Conservation (phyloP, 2,888 invertebrate genomes). For the Loripinus fragilis region DNA sequence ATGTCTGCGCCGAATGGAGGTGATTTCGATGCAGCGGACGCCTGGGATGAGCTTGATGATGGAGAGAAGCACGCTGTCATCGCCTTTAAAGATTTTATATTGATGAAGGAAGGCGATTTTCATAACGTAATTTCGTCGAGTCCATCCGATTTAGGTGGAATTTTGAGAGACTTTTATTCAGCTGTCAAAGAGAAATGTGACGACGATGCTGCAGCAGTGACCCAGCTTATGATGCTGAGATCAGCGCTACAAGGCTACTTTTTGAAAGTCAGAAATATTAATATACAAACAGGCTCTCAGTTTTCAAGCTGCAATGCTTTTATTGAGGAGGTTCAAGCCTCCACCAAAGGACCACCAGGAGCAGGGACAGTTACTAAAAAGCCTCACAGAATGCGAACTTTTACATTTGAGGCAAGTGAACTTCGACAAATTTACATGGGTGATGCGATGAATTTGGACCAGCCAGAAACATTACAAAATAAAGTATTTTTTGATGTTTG, state of each 20-base stretch:
- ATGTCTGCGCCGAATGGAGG: conserved; percentile 54
- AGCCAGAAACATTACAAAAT: conserved; percentile 76
- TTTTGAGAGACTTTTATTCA: conserved; percentile 74
- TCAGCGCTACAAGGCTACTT: conserved; percentile 73
- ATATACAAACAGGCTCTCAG: conserved; percentile 68
- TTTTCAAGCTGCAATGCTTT: conserved; percentile 70
- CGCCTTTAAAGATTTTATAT: conserved; percentile 67
- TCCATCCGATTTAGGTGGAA: conserved; percentile 68
- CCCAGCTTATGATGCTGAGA: conserved; percentile 65
- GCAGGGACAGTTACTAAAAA: conserved; percentile 59
- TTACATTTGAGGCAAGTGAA: conserved; percentile 72
- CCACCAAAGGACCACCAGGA: not conserved
- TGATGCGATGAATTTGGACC: conserved; percentile 72
- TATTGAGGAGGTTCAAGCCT: conserved; percentile 58
- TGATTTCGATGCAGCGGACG: conserved; percentile 56
- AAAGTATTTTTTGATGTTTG: conserved; percentile 79
- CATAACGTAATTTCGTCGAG: conserved; percentile 68
- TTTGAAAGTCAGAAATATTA: conserved; percentile 67
- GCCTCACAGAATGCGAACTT: conserved; percentile 71
- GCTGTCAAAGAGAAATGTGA: conserved; percentile 65
- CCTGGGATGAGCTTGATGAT: conserved; percentile 49
- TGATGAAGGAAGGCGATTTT: conserved; percentile 70
- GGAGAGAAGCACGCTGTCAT: conserved; percentile 51
- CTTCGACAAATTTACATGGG: conserved; percentile 75
- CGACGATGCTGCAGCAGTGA: conserved; percentile 41